phyloP scores from a whole-genome alignment of 2,113 vertebrate genomes.

The Oxyruncus cristatus region DNA sequence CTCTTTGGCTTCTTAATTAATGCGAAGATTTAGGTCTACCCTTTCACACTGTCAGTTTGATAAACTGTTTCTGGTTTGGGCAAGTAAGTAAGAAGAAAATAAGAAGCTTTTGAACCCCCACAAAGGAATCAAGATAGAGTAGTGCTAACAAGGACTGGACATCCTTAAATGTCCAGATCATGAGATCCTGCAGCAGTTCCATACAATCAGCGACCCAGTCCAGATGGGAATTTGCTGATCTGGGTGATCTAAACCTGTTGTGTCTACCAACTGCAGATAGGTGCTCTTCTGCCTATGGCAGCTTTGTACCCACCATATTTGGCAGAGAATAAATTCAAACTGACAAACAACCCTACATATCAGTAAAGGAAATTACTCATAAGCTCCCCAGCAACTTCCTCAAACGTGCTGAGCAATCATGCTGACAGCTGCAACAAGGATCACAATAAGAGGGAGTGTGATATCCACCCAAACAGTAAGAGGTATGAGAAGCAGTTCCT shows the following conservation, averaged over 20 bases:
- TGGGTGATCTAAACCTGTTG: neutral
- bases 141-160: neutral
- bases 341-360: neutral
- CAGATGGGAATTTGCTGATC: neutral
- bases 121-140: neutral
- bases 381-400: neutral
- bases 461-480: neutral
- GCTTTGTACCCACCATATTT: neutral
- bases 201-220: neutral
- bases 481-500: neutral
- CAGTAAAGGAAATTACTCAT: neutral
- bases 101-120: neutral
- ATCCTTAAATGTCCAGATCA: neutral
- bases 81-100: neutral
- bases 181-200: neutral
- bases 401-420: neutral
- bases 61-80: neutral
- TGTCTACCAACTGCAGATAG: neutral
- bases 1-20: neutral
- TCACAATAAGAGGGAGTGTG: neutral
- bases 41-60: neutral
- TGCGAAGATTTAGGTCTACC: neutral
- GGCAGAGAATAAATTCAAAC: neutral
- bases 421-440: neutral
- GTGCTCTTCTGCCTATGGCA: neutral